phyloP scores from a whole-genome alignment of 1,140 invertebrate species.

The Musca vetustissima region DNA sequence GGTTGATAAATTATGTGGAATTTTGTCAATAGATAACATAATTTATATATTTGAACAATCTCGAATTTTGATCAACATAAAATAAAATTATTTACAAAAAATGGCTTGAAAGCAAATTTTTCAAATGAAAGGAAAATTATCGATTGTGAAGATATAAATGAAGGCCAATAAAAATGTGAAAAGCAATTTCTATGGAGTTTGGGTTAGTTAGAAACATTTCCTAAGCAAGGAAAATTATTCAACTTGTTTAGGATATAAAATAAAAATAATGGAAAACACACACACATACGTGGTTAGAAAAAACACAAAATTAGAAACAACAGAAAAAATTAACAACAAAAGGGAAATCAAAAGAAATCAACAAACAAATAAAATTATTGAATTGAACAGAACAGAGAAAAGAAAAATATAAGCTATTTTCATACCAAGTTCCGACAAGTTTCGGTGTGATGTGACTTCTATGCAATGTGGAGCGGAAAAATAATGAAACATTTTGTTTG shows the following conservation, averaged over 20 bases:
- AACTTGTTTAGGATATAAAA: background rate
- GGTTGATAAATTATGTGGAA: background rate
- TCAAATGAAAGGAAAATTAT: background rate
- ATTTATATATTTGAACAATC: no score
- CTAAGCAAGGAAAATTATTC: background rate
- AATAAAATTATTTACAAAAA: slow-evolving; percentile 6
- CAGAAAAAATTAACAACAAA: background rate
- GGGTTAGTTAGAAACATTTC: no score
- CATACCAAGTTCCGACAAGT: slow-evolving; percentile 57
- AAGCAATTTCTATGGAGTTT: no score
- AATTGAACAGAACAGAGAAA: slow-evolving; percentile 1
- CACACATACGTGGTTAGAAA: background rate
- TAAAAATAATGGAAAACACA: background rate
- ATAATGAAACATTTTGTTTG: background rate
- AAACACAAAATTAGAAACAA: slow-evolving; percentile 1
- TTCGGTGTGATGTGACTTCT: slow-evolving; percentile 43
- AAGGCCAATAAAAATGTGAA: no score
- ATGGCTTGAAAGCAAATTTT: slow-evolving; percentile 4
- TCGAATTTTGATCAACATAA: background rate
- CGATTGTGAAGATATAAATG: background rate
- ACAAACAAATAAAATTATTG: background rate
- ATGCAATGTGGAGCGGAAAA: background rate
- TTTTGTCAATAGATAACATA: no score
- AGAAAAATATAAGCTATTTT: slow-evolving; percentile 25
- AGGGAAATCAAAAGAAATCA: background rate